Evolutionary conservation across 2,113 vertebrate genomes (phyloP).

Genomic region (Dicerorhinus sumatrensis): DNA sequence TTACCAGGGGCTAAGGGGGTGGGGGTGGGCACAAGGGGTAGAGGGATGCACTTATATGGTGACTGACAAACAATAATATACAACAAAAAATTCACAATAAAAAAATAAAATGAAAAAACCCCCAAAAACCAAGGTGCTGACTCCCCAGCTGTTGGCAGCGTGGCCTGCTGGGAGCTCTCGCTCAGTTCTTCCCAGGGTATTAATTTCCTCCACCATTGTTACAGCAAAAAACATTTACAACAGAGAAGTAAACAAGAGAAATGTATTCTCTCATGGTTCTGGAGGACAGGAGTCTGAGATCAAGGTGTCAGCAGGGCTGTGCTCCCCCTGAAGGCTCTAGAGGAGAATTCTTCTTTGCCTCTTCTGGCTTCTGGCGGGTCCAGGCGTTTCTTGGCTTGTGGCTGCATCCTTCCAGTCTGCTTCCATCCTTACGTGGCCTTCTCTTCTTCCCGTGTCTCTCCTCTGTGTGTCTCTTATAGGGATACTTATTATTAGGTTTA

Average conservation of each 20-base stretch:
- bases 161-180: neutral
- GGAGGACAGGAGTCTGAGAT: neutral
- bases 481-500: neutral
- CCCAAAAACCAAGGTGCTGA: too few species aligned
- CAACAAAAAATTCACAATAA: too few species aligned
- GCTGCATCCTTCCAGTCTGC: neutral
- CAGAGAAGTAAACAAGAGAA: neutral
- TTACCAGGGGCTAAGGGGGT: too few species aligned
- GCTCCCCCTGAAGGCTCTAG: too few species aligned
- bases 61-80: too few species aligned
- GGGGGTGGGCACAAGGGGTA: too few species aligned
- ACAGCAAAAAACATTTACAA: too few species aligned
- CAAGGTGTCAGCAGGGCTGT: accelerated
- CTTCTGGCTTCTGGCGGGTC: neutral
- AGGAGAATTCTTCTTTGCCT: neutral
- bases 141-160: neutral
- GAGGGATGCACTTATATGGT: too few species aligned
- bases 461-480: neutral
- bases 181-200: neutral
- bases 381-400: too few species aligned
- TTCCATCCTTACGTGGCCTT: neutral
- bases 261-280: neutral
- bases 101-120: too few species aligned
- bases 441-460: neutral
- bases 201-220: neutral